Evolutionary conservation across 2,113 vertebrate species (phyloP).

Genomic region (Beaufortia kweichowensis): DNA sequence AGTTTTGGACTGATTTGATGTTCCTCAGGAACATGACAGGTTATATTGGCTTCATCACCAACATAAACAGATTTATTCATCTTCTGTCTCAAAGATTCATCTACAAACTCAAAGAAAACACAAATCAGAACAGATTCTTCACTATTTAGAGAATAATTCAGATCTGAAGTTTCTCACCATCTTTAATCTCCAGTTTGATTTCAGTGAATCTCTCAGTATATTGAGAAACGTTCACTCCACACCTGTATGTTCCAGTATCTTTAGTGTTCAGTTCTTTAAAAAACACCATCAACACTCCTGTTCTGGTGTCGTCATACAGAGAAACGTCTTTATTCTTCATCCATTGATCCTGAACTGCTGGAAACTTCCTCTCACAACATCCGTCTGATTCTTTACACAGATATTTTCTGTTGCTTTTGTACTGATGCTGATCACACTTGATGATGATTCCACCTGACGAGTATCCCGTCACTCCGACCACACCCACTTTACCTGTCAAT

Average conservation of each 20-base stretch:
- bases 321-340: slow-evolving; percentile 21
- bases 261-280: slow-evolving; percentile 24
- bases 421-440: background rate
- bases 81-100: background rate
- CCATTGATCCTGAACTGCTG: slow-evolving; percentile 12
- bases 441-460: slow-evolving; percentile 4
- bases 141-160: no score
- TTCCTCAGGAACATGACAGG: slow-evolving; percentile 26
- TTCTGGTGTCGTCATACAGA: slow-evolving; percentile 36
- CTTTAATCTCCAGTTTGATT: background rate
- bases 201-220: slow-evolving; percentile 7
- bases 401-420: background rate
- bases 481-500: background rate
- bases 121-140: no score
- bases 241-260: slow-evolving; percentile 29
- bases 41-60: slow-evolving; percentile 33
- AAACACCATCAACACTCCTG: slow-evolving; percentile 26
- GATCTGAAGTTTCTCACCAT: background rate
- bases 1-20: background rate
- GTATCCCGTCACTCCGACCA: background rate
- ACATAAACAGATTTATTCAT: background rate
- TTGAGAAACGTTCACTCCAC: slow-evolving; percentile 18
- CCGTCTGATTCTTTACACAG: slow-evolving; percentile 1
- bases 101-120: background rate
- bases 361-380: background rate